Base-by-base conservation (phyloP, 2,797 vertebrate genomes). In the Setipinna tenuifilis region DNA sequence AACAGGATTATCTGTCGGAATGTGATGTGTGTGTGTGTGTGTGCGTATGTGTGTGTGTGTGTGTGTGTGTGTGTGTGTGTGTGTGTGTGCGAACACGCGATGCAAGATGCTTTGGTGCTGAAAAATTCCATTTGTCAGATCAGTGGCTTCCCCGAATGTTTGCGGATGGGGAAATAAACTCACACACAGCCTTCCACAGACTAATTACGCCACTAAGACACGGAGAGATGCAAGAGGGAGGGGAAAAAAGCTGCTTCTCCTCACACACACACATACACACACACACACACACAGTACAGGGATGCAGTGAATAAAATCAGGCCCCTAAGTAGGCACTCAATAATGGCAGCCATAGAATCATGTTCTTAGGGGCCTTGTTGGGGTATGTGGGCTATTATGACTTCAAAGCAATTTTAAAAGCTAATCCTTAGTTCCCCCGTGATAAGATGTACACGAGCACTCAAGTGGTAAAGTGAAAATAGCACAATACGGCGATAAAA, bases 111-210 rank as follows among this genome's bases (percentile, higher is more conserved):
- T 93, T 84, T 92, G 92, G 92, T 92, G 93, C 94, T 93, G 94
- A 95, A 96, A 95, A 94, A 95, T 95, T 95, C 94, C 93, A 96
- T 96, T 96, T 95, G 94, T 96, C 96, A 96, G 95, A 95, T 96
- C 95, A 96, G 90, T 95, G 95, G 92, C 90, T 95, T 94, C 91
- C 95, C 95, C 95, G 95, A 96, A 96, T 96, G 95, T 95, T 95
- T 95, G 94, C 93, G 92, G 95, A 94, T 92, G 93, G 88, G 84
- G 86, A 91, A 90, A 93, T 93, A 91, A 93, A 92, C 94, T n/a
- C n/a, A n/a, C n/a, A n/a, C 93, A 90, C 93, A 89, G 93, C 94
- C 92, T 94, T 92, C 94, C 93, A 90, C 88, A 92, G 92, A 95
- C 94, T 95, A 96, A 96, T 96, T 96, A 95, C 93, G 94, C 94